These are phyloP conservation scores for Notiomystis cincta DNA, from an alignment of 2,113 vertebrate genomes.

Conservation along the genomic window DNA sequence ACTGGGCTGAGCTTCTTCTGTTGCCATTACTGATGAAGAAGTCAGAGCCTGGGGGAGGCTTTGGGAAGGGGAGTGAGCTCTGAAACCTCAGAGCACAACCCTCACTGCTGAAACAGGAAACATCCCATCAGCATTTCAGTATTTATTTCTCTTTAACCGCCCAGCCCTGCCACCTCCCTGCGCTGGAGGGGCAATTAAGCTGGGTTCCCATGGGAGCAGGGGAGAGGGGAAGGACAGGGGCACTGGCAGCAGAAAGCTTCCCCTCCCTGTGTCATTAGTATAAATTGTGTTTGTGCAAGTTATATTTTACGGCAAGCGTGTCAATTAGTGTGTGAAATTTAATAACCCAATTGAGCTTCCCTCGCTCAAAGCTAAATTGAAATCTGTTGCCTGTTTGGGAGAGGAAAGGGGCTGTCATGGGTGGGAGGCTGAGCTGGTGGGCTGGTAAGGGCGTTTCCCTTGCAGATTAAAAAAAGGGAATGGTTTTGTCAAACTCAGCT, in stretches of 20 bases:
- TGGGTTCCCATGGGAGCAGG: neutral
- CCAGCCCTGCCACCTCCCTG: neutral
- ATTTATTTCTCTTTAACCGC: slow-evolving; percentile 59
- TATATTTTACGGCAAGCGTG: slow-evolving; percentile 52
- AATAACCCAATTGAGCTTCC: slow-evolving; percentile 65
- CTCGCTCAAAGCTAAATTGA: slow-evolving; percentile 57
- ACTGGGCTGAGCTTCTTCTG: neutral
- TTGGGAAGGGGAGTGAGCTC: neutral
- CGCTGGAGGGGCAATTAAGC: slow-evolving; percentile 21
- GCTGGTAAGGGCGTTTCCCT: neutral
- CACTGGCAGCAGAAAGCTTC: slow-evolving; percentile 24
- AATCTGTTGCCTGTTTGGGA: slow-evolving; percentile 51
- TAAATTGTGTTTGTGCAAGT: slow-evolving; percentile 68
- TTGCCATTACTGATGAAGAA: slow-evolving; percentile 14
- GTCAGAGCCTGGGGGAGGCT: neutral
- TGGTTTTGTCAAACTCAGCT: neutral
- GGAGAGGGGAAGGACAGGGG: neutral
- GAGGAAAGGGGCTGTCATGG: neutral
- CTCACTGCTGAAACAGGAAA: neutral
- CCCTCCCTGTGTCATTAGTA: slow-evolving; percentile 46
- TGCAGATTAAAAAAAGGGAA: neutral
- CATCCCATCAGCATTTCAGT: neutral
- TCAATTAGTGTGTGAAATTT: slow-evolving; percentile 73
- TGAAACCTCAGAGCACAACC: neutral
- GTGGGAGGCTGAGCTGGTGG: neutral